These are phyloP conservation scores for Poecilia gillii DNA, from an alignment of 2,797 vertebrate genomes.

Conservation along the genomic window DNA sequence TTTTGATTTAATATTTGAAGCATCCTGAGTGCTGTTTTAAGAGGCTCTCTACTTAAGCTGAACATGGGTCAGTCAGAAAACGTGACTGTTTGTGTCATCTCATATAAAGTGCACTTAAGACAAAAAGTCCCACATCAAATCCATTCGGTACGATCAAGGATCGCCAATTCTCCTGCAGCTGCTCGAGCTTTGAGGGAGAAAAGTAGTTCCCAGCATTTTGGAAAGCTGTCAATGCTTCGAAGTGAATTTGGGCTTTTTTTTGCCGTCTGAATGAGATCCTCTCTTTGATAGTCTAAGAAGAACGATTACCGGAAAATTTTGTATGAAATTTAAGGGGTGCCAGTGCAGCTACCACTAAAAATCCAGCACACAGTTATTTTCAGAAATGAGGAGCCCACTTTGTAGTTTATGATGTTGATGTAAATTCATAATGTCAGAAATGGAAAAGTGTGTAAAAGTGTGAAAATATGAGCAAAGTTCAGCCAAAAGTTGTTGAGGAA, in stretches of 20 bases:
- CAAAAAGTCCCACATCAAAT: not conserved
- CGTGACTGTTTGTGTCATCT: too few species aligned
- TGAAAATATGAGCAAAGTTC: not conserved
- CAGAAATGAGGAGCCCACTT: not conserved
- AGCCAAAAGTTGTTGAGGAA: not conserved
- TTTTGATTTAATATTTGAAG: not conserved
- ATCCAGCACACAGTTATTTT: not conserved
- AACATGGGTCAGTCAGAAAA: not conserved
- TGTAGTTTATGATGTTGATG: not conserved
- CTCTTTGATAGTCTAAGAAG: not conserved
- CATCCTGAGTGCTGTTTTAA: not conserved
- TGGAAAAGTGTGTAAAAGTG: not conserved
- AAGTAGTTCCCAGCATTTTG: not conserved
- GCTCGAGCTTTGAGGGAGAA: not conserved
- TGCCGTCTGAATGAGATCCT: not conserved
- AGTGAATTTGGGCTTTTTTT: not conserved
- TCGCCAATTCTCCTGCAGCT: not conserved
- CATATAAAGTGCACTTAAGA: not conserved
- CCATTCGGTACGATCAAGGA: not conserved
- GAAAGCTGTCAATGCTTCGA: not conserved
- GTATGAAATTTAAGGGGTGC: not conserved
- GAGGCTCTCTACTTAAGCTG: not conserved
- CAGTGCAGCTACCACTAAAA: not conserved
- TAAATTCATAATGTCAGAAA: not conserved
- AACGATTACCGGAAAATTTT: not conserved